Conservation (phyloP, 2,797 vertebrate species). For the Mormyrops boulengeri region DNA sequence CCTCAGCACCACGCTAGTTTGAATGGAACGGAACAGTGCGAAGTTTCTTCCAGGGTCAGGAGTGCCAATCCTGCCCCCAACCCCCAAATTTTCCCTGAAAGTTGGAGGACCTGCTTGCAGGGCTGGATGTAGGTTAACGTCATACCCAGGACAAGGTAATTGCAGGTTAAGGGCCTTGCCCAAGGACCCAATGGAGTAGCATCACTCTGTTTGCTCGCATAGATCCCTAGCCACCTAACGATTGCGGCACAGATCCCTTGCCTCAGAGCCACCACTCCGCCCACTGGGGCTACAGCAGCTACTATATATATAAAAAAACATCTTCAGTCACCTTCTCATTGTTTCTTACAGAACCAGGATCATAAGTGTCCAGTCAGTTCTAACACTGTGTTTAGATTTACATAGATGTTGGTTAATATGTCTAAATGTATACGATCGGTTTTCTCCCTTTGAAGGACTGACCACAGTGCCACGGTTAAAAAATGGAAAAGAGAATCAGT, state of each 20-base stretch:
- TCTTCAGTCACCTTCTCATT: background rate
- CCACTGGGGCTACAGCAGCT: background rate
- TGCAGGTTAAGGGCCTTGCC: background rate
- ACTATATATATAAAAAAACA: background rate
- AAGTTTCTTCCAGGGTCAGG: background rate
- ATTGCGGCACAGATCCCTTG: background rate
- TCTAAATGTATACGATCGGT: background rate
- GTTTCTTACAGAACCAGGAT: background rate
- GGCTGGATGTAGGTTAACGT: background rate
- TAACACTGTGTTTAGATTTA: background rate
- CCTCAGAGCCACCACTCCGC: background rate
- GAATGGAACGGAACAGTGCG: background rate
- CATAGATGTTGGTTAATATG: background rate
- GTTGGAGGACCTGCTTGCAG: background rate
- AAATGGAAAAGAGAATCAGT: conserved; percentile 1
- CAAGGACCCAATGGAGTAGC: background rate
- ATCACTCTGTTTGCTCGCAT: background rate
- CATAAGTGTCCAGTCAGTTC: background rate
- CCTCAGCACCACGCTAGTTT: background rate
- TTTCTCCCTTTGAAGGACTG: background rate
- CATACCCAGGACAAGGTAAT: background rate
- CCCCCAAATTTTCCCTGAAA: background rate
- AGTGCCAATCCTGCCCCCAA: background rate
- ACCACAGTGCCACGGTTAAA: background rate
- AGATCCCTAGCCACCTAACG: background rate